Percentiles rank a stretch among this genome's conserved stretches.
These are phyloP conservation scores for Phylloscopus trochiloides DNA, from an alignment of 2,113 vertebrate genomes.

Conservation along the genomic window DNA sequence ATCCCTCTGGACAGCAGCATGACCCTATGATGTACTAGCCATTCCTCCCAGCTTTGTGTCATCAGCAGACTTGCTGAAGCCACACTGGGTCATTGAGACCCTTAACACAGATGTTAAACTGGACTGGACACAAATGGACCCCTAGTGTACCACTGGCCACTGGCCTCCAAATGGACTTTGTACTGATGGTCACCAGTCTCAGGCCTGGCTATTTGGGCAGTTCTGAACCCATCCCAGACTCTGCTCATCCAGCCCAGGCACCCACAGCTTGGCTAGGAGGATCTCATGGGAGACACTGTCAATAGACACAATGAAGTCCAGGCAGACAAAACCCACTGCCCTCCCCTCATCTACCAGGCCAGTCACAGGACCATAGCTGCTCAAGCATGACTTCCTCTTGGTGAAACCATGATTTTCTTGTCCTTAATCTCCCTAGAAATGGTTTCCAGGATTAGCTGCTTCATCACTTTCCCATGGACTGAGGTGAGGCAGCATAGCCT, in stretches of 20 bases:
- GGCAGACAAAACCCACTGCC: background rate
- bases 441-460: background rate
- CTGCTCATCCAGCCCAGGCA: background rate
- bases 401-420: background rate
- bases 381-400: background rate
- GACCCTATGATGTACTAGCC: background rate
- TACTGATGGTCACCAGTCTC: background rate
- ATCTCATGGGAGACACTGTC: background rate
- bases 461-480: background rate
- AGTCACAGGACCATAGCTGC: background rate
- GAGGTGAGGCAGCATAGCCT: background rate
- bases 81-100: accelerated
- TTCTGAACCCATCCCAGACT: background rate
- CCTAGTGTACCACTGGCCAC: too few species aligned
- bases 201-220: background rate
- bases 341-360: background rate
- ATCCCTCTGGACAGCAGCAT: background rate
- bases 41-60: background rate
- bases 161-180: background rate
- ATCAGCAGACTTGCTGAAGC: background rate
- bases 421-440: background rate
- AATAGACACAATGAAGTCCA: background rate
- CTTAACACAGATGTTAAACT: background rate
- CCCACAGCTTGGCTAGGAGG: background rate
- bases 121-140: background rate